These are phyloP conservation scores for Netelia virgata DNA, from an alignment of 2,888 invertebrate species.

Conservation along the genomic window DNA sequence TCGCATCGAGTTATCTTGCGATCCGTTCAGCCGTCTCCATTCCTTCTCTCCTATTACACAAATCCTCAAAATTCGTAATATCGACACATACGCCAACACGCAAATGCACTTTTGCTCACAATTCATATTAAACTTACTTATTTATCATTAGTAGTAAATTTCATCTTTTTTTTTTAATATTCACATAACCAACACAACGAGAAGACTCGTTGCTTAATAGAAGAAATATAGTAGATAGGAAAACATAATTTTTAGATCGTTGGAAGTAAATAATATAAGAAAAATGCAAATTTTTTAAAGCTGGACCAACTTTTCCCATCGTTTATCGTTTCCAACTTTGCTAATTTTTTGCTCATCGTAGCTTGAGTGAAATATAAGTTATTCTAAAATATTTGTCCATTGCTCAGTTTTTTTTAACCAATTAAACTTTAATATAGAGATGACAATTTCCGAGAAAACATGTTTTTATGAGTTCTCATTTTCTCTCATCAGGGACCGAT, in stretches of 20 bases:
- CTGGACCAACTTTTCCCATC: too few relatives aligned
- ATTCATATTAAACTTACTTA: background rate
- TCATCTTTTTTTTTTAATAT: too few relatives aligned
- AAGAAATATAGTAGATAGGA: too few relatives aligned
- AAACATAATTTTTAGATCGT: too few relatives aligned
- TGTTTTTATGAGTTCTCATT: background rate
- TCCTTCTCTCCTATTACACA: slow-evolving; percentile 71
- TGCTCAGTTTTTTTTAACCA: background rate
- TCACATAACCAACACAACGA: too few relatives aligned
- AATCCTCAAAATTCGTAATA: slow-evolving; percentile 63
- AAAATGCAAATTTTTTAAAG: too few relatives aligned
- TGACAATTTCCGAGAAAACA: background rate
- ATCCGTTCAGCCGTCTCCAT: slow-evolving; percentile 77
- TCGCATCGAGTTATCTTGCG: slow-evolving; percentile 70
- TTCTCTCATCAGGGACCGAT: background rate
- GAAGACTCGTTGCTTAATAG: too few relatives aligned
- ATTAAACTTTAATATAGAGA: background rate
- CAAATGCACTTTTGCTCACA: background rate
- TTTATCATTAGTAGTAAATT: background rate
- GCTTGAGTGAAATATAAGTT: too few relatives aligned
- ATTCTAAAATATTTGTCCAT: too few relatives aligned
- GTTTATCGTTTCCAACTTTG: too few relatives aligned
- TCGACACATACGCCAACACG: slow-evolving; percentile 36
- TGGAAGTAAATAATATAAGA: too few relatives aligned
- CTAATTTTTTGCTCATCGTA: too few relatives aligned